A percentile compares a stretch with the other conserved stretches of the same genome.
phyloP scores from a whole-genome alignment of 2,888 invertebrate genomes.

The Drosophila kambysellisi region DNA sequence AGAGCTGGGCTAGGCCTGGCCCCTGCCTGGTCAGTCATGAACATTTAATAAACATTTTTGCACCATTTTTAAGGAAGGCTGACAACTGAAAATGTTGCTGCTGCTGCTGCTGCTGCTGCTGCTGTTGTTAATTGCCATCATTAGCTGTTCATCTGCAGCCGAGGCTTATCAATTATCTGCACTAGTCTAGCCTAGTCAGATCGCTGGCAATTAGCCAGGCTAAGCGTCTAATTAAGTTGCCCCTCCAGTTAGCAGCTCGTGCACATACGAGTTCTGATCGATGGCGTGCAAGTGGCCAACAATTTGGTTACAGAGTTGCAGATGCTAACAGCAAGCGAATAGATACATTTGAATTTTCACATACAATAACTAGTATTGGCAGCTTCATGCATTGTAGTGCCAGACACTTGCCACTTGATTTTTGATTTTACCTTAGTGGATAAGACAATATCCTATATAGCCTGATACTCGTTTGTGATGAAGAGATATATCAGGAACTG shows the following conservation, averaged over 20 bases:
- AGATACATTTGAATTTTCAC: slow-evolving; percentile 23
- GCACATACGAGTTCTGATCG: slow-evolving; percentile 65
- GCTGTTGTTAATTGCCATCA: slow-evolving; percentile 70
- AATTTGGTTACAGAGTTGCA: slow-evolving; percentile 42
- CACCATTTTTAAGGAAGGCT: slow-evolving; percentile 63
- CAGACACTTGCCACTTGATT: background rate
- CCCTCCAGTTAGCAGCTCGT: slow-evolving; percentile 48
- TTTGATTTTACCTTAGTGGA: background rate
- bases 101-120: slow-evolving; percentile 39
- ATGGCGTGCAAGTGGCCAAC: slow-evolving; percentile 46
- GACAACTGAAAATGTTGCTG: slow-evolving; percentile 37
- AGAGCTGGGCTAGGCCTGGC: slow-evolving; percentile 57
- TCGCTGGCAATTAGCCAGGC: slow-evolving; percentile 68
- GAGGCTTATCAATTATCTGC: slow-evolving; percentile 70
- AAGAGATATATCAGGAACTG: background rate
- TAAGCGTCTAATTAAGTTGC: slow-evolving; percentile 79
- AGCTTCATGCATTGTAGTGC: background rate
- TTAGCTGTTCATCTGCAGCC: slow-evolving; percentile 75
- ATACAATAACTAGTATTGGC: slow-evolving; percentile 23
- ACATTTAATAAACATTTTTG: slow-evolving; percentile 76
- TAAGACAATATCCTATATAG: background rate
- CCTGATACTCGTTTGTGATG: background rate
- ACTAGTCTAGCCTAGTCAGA: slow-evolving; percentile 31
- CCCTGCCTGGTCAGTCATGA: slow-evolving; percentile 51
- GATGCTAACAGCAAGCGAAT: slow-evolving; percentile 19